Conservation (phyloP, 2,888 invertebrate species). For the Pogonocherus hispidulus region DNA sequence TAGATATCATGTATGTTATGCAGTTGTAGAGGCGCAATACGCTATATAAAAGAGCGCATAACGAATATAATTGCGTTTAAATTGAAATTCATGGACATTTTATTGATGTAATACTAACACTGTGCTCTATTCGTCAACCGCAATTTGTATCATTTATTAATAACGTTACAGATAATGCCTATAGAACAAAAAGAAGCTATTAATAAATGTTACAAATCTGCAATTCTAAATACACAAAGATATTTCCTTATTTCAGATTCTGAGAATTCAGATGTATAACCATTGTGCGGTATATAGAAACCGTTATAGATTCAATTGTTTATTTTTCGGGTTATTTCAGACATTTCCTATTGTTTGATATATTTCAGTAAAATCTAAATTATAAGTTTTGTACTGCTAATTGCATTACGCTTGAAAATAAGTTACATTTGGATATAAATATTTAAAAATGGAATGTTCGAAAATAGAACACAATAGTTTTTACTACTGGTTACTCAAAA, state of each 20-base stretch:
- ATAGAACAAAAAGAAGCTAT: not conserved
- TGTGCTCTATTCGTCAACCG: no score
- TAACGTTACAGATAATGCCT: not conserved
- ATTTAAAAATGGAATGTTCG: no score
- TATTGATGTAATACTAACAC: constrained; percentile 11
- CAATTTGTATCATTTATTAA: constrained; percentile 8
- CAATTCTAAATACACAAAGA: not conserved
- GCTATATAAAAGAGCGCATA: not conserved
- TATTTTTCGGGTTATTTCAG: no score
- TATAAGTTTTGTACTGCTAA: no score
- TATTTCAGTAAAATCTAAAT: no score
- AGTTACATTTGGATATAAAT: no score
- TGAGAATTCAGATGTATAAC: not conserved
- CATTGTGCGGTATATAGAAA: not conserved
- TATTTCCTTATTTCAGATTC: not conserved
- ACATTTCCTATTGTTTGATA: no score
- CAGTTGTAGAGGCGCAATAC: no score
- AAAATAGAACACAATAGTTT: no score
- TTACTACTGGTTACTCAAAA: no score
- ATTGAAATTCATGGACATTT: constrained; percentile 24
- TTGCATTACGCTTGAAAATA: no score
- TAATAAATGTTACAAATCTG: not conserved
- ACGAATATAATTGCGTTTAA: not conserved
- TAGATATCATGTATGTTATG: no score
- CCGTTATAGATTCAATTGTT: not conserved